phyloP scores from a whole-genome alignment of 2,797 vertebrate genomes.

The Poliocrania exsul region DNA sequence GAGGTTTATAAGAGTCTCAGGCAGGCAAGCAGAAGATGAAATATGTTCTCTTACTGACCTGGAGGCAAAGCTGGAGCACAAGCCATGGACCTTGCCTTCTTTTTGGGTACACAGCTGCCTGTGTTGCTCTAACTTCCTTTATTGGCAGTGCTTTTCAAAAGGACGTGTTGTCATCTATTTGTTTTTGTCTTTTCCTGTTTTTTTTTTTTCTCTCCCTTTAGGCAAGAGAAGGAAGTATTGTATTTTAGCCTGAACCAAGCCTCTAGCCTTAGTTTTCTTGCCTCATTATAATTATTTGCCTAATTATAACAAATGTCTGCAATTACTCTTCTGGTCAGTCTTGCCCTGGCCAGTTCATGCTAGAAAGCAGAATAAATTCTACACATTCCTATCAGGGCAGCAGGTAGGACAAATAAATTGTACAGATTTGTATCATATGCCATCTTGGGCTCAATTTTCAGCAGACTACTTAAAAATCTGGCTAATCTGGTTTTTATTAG shows the following conservation, averaged over 20 bases:
- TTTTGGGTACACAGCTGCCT: neutral
- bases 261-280: neutral
- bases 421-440: neutral
- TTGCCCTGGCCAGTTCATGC: neutral
- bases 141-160: neutral
- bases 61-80: neutral
- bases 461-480: neutral
- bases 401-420: neutral
- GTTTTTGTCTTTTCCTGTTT: neutral
- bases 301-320: neutral
- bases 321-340: neutral
- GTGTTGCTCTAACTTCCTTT: neutral
- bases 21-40: neutral
- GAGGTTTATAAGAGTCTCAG: neutral
- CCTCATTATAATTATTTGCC: too few relatives aligned
- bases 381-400: neutral
- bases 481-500: neutral
- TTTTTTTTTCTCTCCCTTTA: neutral
- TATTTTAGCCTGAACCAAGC: neutral
- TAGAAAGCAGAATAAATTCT: neutral
- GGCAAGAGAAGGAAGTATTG: neutral
- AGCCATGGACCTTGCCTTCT: neutral
- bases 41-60: neutral
- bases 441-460: neutral
- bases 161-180: fast-evolving